Conservation (phyloP, 1,140 invertebrate genomes). For the Aphidius gifuensis region DNA sequence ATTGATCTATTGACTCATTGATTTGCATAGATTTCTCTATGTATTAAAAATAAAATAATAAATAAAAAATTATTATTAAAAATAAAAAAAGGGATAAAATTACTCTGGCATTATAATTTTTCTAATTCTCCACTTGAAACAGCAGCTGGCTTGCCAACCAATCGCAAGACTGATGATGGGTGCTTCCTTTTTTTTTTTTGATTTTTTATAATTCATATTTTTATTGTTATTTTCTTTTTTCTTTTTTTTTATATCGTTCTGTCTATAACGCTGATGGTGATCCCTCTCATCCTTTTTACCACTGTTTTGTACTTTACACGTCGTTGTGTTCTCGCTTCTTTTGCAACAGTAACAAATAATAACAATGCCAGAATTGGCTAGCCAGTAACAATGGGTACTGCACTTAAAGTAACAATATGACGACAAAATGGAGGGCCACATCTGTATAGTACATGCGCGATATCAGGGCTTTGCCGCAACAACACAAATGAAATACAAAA, state of each 20-base stretch:
- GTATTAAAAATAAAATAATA: neutral
- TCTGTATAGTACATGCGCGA: conserved; percentile 41
- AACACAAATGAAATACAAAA: conserved; percentile 24
- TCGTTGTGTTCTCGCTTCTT: conserved; percentile 17
- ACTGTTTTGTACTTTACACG: conserved; percentile 3
- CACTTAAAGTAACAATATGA: conserved; percentile 53
- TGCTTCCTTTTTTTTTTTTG: neutral
- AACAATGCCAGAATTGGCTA: conserved; percentile 45
- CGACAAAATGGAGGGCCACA: conserved; percentile 52
- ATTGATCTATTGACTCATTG: too few species aligned
- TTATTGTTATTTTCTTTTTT: conserved; percentile 15
- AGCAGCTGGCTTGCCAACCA: conserved; percentile 38
- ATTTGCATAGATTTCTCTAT: neutral
- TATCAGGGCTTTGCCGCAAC: conserved; percentile 14
- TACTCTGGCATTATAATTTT: conserved; percentile 29
- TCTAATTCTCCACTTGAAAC: conserved; percentile 29
- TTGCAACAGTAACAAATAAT: conserved; percentile 48
- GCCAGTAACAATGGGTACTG: conserved; percentile 45
- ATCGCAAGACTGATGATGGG: conserved; percentile 1
- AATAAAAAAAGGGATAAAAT: conserved; percentile 22
- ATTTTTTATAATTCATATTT: neutral
- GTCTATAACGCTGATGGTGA: neutral
- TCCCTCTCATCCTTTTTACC: conserved; percentile 17
- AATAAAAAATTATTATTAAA: neutral
- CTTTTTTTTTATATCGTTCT: conserved; percentile 17